Evolutionary conservation across 2,113 vertebrate genomes (phyloP).

Genomic region (human (Homo sapiens)): DNA sequence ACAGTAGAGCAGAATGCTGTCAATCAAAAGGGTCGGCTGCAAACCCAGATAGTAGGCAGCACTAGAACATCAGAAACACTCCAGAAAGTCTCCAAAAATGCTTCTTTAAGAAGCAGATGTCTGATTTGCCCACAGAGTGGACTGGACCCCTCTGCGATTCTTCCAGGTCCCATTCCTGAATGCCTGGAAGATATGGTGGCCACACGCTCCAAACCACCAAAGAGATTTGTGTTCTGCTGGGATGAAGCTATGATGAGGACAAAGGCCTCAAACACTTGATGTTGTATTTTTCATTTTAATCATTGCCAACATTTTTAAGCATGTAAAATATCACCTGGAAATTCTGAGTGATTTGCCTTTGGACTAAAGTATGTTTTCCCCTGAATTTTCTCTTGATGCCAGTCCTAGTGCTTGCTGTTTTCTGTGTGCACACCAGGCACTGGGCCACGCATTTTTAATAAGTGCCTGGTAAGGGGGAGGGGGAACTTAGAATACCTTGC

Average conservation of each 20-base stretch:
- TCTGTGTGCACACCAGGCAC: background rate
- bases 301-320: background rate
- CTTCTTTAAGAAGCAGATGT: background rate
- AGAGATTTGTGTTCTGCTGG: background rate
- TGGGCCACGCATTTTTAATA: background rate
- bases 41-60: background rate
- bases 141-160: background rate
- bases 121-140: background rate
- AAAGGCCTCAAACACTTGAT: background rate
- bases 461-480: background rate
- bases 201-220: background rate
- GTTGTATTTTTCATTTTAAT: background rate
- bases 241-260: background rate
- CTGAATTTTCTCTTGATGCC: background rate
- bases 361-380: background rate
- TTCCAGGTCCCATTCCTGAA: background rate
- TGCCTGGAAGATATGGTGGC: background rate
- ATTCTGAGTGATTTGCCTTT: background rate
- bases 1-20: background rate
- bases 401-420: background rate
- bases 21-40: background rate
- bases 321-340: background rate
- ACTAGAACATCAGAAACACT: background rate
- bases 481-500: background rate
- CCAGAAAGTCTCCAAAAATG: background rate